Base-by-base conservation (phyloP, 2,888 invertebrate genomes). In the Macaria notata region DNA sequence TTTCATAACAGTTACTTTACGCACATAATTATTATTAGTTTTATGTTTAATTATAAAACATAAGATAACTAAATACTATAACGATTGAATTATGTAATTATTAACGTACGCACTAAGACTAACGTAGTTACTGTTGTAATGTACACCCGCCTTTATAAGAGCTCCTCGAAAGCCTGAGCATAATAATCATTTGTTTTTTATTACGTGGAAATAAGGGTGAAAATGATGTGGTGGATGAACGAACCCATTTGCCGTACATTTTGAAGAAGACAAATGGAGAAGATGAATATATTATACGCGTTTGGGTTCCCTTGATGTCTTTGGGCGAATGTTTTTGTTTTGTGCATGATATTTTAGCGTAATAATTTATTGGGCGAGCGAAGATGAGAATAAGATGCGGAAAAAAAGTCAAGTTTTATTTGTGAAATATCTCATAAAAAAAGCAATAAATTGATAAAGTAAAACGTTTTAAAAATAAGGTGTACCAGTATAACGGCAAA, bases 161-260 rank as follows among this genome's bases (percentile, higher is more conserved):
- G 3, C 1, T 36, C 33, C 33, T 36, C 33, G 46, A 56, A 67
- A 69, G 66, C 64, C 69, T 70, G 63, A 64, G 68, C 59, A 70
- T 44, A 50, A 75, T 73, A 76, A 75, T 75, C 76, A 76, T 81
- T 82, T 78, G 74, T 73, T 76, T 78, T 81, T 80, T 82, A 81
- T 81, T 65, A 77, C 72, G 66, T 72, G 75, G 76, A 78, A 79
- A 75, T 74, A 78, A 69, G 76, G 74, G 71, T 67, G 73, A 74
- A 64, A 76, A 75, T 72, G 65, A 70, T 64, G 70, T 56, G 68
- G 58, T 65, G 67, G 61, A 67, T 62, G 60, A 56, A 53, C 62
- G 61, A 56, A 51, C 59, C 36, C 62, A 54, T 70, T 71, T 71
- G 69, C 68, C 62, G 62, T 66, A 64, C 68, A 68, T 62, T 68